Evolutionary conservation across 2,797 vertebrate genomes (phyloP), one percentile per base, ranked within the genome.

Genomic region (Delichon dasypus): DNA sequence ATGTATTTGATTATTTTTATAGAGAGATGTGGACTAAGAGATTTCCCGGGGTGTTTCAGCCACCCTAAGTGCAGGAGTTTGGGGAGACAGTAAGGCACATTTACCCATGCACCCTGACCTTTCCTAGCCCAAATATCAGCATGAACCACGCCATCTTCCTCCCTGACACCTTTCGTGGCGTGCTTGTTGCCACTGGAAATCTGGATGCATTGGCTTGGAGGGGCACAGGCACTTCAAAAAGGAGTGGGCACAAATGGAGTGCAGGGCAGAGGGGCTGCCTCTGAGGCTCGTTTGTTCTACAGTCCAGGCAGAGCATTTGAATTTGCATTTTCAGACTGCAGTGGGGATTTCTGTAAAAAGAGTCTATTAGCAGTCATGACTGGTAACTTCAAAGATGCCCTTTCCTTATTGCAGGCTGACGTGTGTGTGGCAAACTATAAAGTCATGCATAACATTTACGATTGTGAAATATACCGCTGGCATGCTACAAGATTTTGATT

Each of bases 251-350:
- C 12, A 75, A 55, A 2, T 1, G 5, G 27, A 26, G 34, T 13
- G 20, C 53, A 30, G 72, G 36, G 12, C 23, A 57, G 34, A 2
- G 7, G 29, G 23, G 11, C 58, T 86, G 58, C 42, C 34, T 68
- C 15, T 13, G 50, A 25, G 47, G 78, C 36, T 78, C 5, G 2
- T 57, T 26, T 89, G 38, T 87, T 87, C 62, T 85, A 34, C 29
- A 42, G 47, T 68, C 82, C 26, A 68, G 50, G 40, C 29, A 76
- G 72, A 53, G 32, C 23, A 11, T 68, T 50, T 77, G 53, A 45
- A 57, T 89, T 93, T 92, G 34, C 50, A 36, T 83, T 88, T 87
- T 71, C 66, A 74, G 55, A 44, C 38, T 88, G n/a, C 51, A 58
- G 61, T 36, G 91, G 66, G 58, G 51, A 61, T 84, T 92, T 89